Base-by-base conservation (phyloP, 2,113 vertebrate species). In the Carassius gibelio region DNA sequence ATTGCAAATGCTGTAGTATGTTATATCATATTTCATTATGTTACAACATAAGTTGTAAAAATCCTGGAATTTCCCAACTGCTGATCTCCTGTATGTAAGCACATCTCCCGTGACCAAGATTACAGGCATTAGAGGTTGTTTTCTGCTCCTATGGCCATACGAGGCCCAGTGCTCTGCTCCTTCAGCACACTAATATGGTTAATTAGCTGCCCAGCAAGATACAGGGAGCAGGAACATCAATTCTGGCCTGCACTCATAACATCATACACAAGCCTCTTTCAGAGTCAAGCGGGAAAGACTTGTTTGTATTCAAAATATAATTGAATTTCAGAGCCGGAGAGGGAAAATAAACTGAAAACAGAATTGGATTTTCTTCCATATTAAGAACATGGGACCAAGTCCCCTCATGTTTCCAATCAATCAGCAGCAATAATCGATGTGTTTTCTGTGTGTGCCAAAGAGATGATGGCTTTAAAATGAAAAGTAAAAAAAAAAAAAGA, bases 341-440 rank as follows among this genome's bases (percentile, higher is more conserved):
- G 80, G 23, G 26, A 36, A 9, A 87, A 79, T 61, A 71, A 52
- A 30, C n/a, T 69, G 45, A 36, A 89, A 89, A 42, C 83, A 19
- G 17, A 91, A 92, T 92, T 90, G 76, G 87, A 92, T 93, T 92
- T 91, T 87, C 88, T 83, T 74, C 82, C 52, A 78, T 89, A 87
- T 87, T 78, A 75, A 81, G 75, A 88, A 91, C 91, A 92, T 91
- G 90, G 85, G 90, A 89, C 91, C 52, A 85, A 42, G 59, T 82
- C 76, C 42, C 87, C 90, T 45, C 90, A 91, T 93, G 91, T 79
- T 94, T 93, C 87, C 88, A 92, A 91, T 94, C 88, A 72, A 88
- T 86, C 83, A 55, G 38, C 84, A 61, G 88, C 83, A 88, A 83
- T 83, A 78, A 86, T 71, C 79, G 75, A 75, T 76, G 26, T 6